Evolutionary conservation across 1,140 invertebrate genomes (phyloP), one percentile per base, ranked within the genome.

Genomic region (Nylanderia fulva): DNA sequence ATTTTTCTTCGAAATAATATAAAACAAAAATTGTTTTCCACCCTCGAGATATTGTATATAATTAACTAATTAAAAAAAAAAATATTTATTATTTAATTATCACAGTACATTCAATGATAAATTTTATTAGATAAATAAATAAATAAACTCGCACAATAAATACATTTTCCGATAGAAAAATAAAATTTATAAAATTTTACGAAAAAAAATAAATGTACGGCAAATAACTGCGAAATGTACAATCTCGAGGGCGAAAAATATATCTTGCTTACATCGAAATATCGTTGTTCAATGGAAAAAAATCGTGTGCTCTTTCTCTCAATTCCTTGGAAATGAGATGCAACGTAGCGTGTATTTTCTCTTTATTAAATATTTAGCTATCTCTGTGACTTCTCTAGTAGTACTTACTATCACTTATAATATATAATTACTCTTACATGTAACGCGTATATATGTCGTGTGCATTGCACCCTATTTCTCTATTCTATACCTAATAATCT

Each of bases 401-500:
- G 74, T 45, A n/a, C n/a, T n/a, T n/a, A n/a, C n/a, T n/a, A 39
- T 61, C 56, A 87, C 54, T 60, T 85, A 85, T 42, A 27, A 66
- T 63, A 7, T 63, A 7, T 76, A 60, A 68, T 60, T 86, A 80
- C 69, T 48, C 45, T 79, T 79, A 79, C 33, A 76, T 72, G 58
- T 71, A 33, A 29, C 21, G 75, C 42, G 9, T 29, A 39, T 42
- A 68, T 54, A 33, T 24, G 2, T 56, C 18, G 15, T 27, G 64
- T 39, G 77, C 61, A 54, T 85, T 88, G 45, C 63, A 58, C 36
- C 42, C 66, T 71, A 60, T 8, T 85, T 85, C 86, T 86, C 84
- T 88, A 63, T 75, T 71, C 71, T 56, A 88, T 71, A 88, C 68
- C 76, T 61, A 85, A 48, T 48, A 48, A 85, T 82, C 75, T 69